Evolutionary conservation across 1,140 invertebrate species (phyloP), one percentile per base, ranked within the genome.

Genomic region (Dolichoris vasculosae): DNA sequence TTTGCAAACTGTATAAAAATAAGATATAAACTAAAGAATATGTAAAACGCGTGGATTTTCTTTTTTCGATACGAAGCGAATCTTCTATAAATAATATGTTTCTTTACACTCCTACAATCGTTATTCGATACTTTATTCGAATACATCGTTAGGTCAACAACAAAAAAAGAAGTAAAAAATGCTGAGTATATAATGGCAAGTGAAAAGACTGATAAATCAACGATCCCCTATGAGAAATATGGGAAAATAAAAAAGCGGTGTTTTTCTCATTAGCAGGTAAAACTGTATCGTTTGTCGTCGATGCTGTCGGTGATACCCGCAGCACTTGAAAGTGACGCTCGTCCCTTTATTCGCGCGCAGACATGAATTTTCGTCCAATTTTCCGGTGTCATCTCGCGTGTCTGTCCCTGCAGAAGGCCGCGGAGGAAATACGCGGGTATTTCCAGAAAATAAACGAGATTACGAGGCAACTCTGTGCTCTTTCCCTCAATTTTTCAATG

Each of bases 401-500:
- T 78, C 73, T 63, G 35, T 26, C 40, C 23, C 38, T 51, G 20
- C 67, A 48, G 9, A 32, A n/a, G 35, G 23, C 55, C 9, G 6
- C 59, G 23, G 6, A 30, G 15, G 59, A 67, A 63, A 55, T 23
- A 46, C 11, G 0, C 11, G 7, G 38, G 46, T 38, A 55, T 38
- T 38, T 51, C n/a, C 9, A 20, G 71, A 71, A 82, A 85, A 82
- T 73, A 86, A 82, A 86, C 80, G 80, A 82, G 73, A 86, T 78
- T 82, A 82, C 80, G 4, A 26, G 30, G 23, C 55, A 26, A 2
- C 32, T 55, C 59, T 73, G 40, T n/a, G 30, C 64, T 64, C 35
- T 30, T 59, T 80, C 77, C n/a, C 84, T 76, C 79, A 78, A 82
- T 86, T 86, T 86, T 86, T 86, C 84, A 86, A 82, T 78, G 84